phyloP scores from a whole-genome alignment of 2,888 invertebrate genomes.

The Tenthredo notha region DNA sequence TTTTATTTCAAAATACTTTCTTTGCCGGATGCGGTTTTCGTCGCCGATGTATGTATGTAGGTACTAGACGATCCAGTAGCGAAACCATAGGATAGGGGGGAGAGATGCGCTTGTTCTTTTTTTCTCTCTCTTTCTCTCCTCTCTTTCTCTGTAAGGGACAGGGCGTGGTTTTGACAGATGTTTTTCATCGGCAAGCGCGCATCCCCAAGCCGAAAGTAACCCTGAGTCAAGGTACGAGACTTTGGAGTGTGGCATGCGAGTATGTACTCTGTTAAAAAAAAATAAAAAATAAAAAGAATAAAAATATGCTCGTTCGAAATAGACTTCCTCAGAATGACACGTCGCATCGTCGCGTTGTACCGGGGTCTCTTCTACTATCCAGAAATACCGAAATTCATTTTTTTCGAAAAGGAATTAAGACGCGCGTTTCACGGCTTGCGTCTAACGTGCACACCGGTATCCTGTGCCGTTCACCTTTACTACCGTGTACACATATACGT shows the following conservation, averaged over 20 bases:
- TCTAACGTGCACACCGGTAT: neutral
- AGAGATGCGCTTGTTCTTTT: slow-evolving; percentile 1
- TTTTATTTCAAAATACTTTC: neutral
- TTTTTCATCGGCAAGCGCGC: slow-evolving; percentile 58
- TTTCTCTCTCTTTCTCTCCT: neutral
- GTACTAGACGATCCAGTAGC: neutral
- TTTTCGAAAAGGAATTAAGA: slow-evolving; percentile 23
- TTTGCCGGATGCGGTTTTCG: slow-evolving; percentile 19
- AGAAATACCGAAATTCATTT: slow-evolving; percentile 34
- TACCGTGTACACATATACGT: neutral
- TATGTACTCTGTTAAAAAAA: slow-evolving; percentile 3
- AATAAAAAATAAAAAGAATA: neutral
- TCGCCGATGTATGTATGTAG: slow-evolving; percentile 1
- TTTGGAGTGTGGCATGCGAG: neutral
- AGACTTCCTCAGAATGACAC: slow-evolving; percentile 6
- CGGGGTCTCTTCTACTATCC: neutral
- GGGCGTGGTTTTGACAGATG: slow-evolving; percentile 71
- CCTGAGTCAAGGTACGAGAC: neutral
- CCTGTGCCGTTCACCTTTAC: slow-evolving; percentile 46
- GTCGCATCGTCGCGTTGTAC: neutral
- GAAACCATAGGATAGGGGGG: slow-evolving; percentile 2
- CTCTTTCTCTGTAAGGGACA: slow-evolving; percentile 52
- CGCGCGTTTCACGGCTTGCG: neutral
- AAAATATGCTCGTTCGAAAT: slow-evolving; percentile 18
- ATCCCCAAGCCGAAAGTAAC: slow-evolving; percentile 47